Evolutionary conservation across 2,113 vertebrate genomes (phyloP), one percentile per base, ranked within the genome.

Genomic region (Archilochus colubris): DNA sequence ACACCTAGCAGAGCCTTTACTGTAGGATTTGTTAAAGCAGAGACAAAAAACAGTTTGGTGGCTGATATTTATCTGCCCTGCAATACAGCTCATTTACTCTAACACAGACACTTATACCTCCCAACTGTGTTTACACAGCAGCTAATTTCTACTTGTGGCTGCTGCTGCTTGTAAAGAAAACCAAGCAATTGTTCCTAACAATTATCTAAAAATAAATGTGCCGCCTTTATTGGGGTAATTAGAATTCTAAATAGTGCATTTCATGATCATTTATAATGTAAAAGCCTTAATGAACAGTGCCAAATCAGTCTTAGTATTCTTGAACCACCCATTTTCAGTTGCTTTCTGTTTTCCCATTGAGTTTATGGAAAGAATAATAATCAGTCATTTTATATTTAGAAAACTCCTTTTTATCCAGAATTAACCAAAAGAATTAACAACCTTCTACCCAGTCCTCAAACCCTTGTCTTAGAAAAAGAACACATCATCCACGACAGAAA

Each of bases 141-240:
- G 78, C 33, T 95, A 93, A 95, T 94, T 94, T 70, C 86, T 87
- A 54, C 91, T 95, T 93, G 78, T 0, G 27, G 86, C 64, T 82
- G 66, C 67, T 3, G 50, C 62, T 89, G 73, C 86, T 93, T 67
- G 36, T 70, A 59, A 82, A 72, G 54, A 78, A 75, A 90, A 89
- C 86, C 53, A 91, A 89, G 74, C 69, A 82, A 93, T 96, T 88
- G 66, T 84, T 88, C 73, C 84, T 74, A 95, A 86, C 93, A 94
- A 69, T 86, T 92, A 67, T 72, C 96, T 95, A 94, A 96, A 97
- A 97, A 97, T 94, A 95, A 95, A 95, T 90, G 90, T 88, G 64
- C 82, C 0, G 50, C 73, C 44, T 91, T 91, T 97, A 72, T 44
- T 63, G 66, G 63, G 79, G 69, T 85, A 12, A 5, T 95, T 91